phyloP scores from a whole-genome alignment of 2,888 invertebrate species.

The Anticlea derivata region DNA sequence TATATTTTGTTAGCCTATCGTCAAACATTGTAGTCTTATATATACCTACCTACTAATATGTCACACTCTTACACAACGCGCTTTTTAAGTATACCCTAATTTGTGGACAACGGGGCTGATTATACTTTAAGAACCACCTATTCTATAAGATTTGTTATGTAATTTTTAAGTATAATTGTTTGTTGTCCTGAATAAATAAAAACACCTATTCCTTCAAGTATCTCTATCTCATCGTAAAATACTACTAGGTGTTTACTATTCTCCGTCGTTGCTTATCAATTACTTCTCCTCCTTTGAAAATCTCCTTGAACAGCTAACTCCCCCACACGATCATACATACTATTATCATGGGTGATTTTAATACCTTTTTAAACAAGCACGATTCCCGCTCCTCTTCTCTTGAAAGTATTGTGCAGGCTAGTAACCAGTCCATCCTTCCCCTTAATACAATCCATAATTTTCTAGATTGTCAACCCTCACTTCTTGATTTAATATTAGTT shows the following conservation, averaged over 20 bases:
- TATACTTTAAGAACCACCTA: too few species aligned
- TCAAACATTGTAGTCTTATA: too few species aligned
- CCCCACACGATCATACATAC: slow-evolving; percentile 9
- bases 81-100: too few species aligned
- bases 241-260: slow-evolving; percentile 8
- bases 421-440: slow-evolving; percentile 9
- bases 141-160: too few species aligned
- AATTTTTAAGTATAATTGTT: too few species aligned
- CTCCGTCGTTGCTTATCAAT: not conserved
- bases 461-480: not conserved
- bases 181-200: too few species aligned
- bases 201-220: slow-evolving; percentile 1
- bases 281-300: slow-evolving; percentile 15
- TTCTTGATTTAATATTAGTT: slow-evolving; percentile 15
- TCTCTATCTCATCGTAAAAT: not conserved
- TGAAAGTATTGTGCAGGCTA: not conserved
- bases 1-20: too few species aligned
- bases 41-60: too few species aligned
- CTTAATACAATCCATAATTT: slow-evolving; percentile 9
- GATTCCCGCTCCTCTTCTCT: slow-evolving; percentile 3
- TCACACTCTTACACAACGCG: too few species aligned
- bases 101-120: too few species aligned
- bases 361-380: slow-evolving; percentile 14
- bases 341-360: slow-evolving; percentile 21
- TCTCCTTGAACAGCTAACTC: slow-evolving; percentile 7